Percentiles rank a stretch among this genome's conserved stretches.
Conservation (phyloP, 2,888 invertebrate genomes). For the Caenorhabditis afra region DNA sequence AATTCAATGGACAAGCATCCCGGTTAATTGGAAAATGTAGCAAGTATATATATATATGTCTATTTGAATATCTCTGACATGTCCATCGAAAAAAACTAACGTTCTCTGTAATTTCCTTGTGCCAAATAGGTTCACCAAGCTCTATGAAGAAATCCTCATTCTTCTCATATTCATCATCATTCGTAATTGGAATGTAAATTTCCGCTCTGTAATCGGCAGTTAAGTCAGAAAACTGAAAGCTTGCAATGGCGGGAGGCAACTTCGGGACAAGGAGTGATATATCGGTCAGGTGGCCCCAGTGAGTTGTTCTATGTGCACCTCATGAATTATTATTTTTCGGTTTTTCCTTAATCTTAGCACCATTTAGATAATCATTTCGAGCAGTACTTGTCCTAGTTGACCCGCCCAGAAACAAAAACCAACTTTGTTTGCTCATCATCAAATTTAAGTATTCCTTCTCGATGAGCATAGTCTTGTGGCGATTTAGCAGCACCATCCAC, state of each 20-base stretch:
- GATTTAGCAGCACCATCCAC: slow-evolving; percentile 88
- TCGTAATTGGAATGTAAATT: slow-evolving; percentile 90
- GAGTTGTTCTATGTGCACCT: too few relatives aligned
- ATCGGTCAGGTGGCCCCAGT: too few relatives aligned
- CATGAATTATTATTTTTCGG: too few relatives aligned
- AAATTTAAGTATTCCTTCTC: slow-evolving; percentile 89
- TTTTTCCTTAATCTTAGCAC: too few relatives aligned
- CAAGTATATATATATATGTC: too few relatives aligned
- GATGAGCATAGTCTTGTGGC: slow-evolving; percentile 90
- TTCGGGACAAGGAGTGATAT: too few relatives aligned
- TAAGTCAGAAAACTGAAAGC: neutral
- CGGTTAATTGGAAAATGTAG: too few relatives aligned
- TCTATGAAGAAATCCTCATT: slow-evolving; percentile 94
- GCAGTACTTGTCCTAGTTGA: too few relatives aligned
- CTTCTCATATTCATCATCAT: slow-evolving; percentile 98
- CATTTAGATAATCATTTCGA: too few relatives aligned
- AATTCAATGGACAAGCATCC: too few relatives aligned
- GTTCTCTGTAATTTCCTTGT: slow-evolving; percentile 53
- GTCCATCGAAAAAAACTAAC: slow-evolving; percentile 26
- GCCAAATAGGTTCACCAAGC: slow-evolving; percentile 89
- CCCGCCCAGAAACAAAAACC: slow-evolving; percentile 85
- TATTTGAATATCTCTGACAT: too few relatives aligned
- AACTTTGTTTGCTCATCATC: slow-evolving; percentile 98
- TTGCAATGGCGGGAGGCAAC: too few relatives aligned
- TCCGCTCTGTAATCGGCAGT: slow-evolving; percentile 85